Evolutionary conservation across 2,888 invertebrate species (phyloP).

Genomic region (Hyles lineata): DNA sequence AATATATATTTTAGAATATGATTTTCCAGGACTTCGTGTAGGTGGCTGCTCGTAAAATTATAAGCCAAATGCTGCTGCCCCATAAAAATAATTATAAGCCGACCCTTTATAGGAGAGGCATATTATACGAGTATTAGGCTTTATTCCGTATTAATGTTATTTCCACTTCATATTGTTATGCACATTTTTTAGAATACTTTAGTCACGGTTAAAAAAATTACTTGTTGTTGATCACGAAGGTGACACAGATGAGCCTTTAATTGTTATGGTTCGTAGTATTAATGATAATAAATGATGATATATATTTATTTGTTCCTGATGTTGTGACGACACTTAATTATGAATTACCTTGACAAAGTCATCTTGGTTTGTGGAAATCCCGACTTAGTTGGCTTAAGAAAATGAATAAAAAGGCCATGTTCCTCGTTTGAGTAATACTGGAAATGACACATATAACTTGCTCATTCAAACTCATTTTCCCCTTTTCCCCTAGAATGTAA

Average conservation of each 20-base stretch:
- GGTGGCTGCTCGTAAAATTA: too few species aligned
- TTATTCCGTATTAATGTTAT: too few species aligned
- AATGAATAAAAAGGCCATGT: neutral
- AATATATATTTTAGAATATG: too few species aligned
- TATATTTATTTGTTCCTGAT: conserved; percentile 1
- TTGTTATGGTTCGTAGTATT: neutral
- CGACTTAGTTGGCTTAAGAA: neutral
- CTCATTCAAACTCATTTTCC: too few species aligned
- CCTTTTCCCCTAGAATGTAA: too few species aligned
- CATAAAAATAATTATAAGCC: too few species aligned
- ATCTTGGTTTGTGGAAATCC: conserved; percentile 2
- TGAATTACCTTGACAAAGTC: neutral
- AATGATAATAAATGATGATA: conserved; percentile 3
- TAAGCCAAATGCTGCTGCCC: too few species aligned
- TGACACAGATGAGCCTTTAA: conserved; percentile 8
- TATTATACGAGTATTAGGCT: too few species aligned
- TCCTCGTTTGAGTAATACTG: neutral
- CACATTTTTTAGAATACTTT: neutral
- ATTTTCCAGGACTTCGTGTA: too few species aligned
- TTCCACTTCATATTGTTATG: too few species aligned
- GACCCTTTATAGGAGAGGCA: too few species aligned
- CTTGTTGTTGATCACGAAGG: neutral
- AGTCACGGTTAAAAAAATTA: neutral
- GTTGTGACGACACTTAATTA: neutral
- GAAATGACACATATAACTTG: neutral